A percentile compares a stretch with the other conserved stretches of the same genome.
Conservation (phyloP, 2,888 invertebrate genomes). For the Chrysina gloriosa region DNA sequence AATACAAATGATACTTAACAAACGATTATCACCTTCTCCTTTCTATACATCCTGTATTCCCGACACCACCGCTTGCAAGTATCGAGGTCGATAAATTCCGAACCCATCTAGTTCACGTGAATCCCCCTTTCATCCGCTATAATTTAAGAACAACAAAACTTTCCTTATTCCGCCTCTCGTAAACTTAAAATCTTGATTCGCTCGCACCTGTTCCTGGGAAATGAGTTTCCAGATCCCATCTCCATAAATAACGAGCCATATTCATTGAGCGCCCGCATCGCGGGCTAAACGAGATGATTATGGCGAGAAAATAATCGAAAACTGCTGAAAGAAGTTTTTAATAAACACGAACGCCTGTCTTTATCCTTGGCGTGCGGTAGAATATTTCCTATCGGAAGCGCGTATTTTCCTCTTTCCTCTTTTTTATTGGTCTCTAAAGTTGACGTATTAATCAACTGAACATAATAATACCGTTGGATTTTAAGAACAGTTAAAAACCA, state of each 20-base stretch:
- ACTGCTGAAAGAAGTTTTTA: slow-evolving; percentile 16
- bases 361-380: too few relatives aligned
- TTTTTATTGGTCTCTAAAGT: too few relatives aligned
- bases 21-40: too few relatives aligned
- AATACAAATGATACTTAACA: too few relatives aligned
- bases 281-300: slow-evolving; percentile 22
- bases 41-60: too few relatives aligned
- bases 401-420: too few relatives aligned
- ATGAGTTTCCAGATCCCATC: slow-evolving; percentile 26
- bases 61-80: too few relatives aligned
- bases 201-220: slow-evolving; percentile 32
- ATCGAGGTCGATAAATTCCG: slow-evolving; percentile 6
- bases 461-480: too few relatives aligned
- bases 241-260: slow-evolving; percentile 29
- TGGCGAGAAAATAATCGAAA: slow-evolving; percentile 26
- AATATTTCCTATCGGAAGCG: too few relatives aligned
- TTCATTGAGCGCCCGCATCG: background rate
- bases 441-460: too few relatives aligned
- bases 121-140: background rate
- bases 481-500: too few relatives aligned
- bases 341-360: slow-evolving; percentile 2
- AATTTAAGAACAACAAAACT: slow-evolving; percentile 36
- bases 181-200: slow-evolving; percentile 35
- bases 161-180: slow-evolving; percentile 25
- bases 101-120: background rate